Evolutionary conservation across 2,888 invertebrate genomes (phyloP), one percentile per base, ranked within the genome.

Genomic region (Hirtodrosophila histrioides): DNA sequence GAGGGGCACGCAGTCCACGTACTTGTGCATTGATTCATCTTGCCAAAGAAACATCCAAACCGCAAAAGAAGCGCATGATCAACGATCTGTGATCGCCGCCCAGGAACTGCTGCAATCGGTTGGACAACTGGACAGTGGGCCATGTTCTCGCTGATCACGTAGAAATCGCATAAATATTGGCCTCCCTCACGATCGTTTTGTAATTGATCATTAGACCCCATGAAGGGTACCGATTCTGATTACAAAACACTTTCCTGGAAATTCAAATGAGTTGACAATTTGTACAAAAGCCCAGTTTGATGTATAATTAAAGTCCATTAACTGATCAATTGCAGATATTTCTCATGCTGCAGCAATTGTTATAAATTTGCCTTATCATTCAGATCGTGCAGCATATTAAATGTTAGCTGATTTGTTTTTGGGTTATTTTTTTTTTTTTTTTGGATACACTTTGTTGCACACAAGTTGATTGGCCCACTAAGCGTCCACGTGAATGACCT

Each of bases 91-190:
- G 66, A 57, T 39, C 41, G 36, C 75, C 74, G 88, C 84, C 86
- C 81, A 88, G 88, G 84, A 86, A 80, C 81, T 87, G 86, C 77
- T 65, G 82, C 78, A 85, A 86, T 66, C 73, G 36, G 44, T 56
- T 55, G 61, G 48, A 24, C 51, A 65, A 35, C 73, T 69, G 62
- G 70, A 53, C 61, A 46, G 49, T 55, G 17, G 17, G 27, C 27
- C 6, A 5, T 27, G 27, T 27, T 27, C 6, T 27, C 7, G 31
- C 7, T 7, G 63, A 73, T 80, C 89, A 88, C 77, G 84, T 80
- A 53, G 36, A 50, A 69, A 69, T 43, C 72, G 60, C 84, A 86
- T 83, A 69, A 79, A 83, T 79, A 39, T 54, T 36, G 33, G 17
- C 10, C 29, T 9, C 23, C 8, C 36, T 35, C 65, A 57, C 65